These are phyloP conservation scores for Scopus umbretta DNA, from an alignment of 2,113 vertebrate genomes.

Conservation along the genomic window DNA sequence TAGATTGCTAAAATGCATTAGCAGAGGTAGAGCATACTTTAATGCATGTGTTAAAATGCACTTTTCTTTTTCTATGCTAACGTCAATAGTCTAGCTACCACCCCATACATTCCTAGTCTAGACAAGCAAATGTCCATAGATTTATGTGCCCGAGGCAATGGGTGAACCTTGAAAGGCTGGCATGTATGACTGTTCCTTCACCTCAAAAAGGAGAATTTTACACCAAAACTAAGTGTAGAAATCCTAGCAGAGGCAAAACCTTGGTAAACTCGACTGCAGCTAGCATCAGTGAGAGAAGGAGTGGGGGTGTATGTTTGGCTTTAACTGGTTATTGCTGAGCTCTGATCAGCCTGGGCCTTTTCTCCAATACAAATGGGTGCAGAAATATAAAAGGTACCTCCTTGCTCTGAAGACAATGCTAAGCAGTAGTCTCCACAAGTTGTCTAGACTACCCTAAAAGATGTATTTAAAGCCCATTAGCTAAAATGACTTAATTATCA, in stretches of 20 bases:
- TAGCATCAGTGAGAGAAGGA: not conserved
- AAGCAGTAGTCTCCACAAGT: not conserved
- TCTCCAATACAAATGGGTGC: not conserved
- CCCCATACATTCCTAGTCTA: not conserved
- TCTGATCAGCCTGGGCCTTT: not conserved
- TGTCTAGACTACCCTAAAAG: not conserved
- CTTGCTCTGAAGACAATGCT: not conserved
- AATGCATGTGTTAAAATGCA: not conserved
- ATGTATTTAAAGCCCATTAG: not conserved
- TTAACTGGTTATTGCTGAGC: rapidly evolving
- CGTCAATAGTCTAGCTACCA: not conserved
- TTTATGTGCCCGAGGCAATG: not conserved
- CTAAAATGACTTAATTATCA: not conserved
- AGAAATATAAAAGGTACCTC: not conserved
- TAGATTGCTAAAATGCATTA: not conserved
- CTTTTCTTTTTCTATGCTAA: not conserved
- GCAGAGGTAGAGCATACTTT: not conserved
- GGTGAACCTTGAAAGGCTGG: not conserved
- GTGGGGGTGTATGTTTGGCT: not conserved
- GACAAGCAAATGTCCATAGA: not conserved
- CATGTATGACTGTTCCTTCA: not conserved
- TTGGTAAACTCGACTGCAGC: not conserved
- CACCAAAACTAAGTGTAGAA: not conserved
- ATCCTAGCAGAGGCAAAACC: not conserved
- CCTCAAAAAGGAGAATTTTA: not conserved